Percentiles rank a stretch among this genome's conserved stretches.
These are phyloP conservation scores for Aphyosemion australe DNA, from an alignment of 2,113 vertebrate genomes.

Conservation along the genomic window DNA sequence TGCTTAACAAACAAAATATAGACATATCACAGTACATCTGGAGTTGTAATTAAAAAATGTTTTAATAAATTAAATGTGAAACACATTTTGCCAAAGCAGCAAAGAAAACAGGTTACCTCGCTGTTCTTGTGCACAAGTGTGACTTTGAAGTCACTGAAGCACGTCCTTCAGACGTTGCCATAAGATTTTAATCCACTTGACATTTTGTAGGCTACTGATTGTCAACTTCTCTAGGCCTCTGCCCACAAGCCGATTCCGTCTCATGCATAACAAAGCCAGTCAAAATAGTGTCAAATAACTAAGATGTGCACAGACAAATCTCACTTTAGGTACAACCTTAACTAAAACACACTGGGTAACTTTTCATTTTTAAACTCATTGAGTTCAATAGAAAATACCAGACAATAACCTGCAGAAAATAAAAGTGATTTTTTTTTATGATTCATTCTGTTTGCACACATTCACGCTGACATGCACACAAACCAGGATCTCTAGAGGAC, in stretches of 20 bases:
- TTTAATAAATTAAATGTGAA: constrained; percentile 79
- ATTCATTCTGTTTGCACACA: constrained; percentile 37
- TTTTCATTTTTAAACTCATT: constrained; percentile 23
- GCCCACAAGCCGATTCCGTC: constrained; percentile 46
- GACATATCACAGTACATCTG: constrained; percentile 43
- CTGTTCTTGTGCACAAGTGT: constrained; percentile 51
- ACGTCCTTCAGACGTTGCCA: constrained; percentile 42
- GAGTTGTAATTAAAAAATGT: constrained; percentile 66
- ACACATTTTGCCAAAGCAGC: constrained; percentile 61
- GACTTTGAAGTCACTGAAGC: constrained; percentile 43
- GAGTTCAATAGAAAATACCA: constrained; percentile 42
- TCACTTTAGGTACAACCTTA: constrained; percentile 20
- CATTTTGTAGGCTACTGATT: constrained; percentile 58
- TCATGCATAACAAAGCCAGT: constrained; percentile 65
- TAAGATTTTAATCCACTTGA: constrained; percentile 40
- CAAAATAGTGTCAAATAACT: constrained; percentile 42
- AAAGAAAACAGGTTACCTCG: constrained; percentile 62
- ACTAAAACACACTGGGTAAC: constrained; percentile 24
- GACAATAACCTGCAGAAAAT: constrained; percentile 40
- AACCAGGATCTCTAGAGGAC: constrained; percentile 43
- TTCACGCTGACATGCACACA: constrained; percentile 62
- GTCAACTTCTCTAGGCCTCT: constrained; percentile 53
- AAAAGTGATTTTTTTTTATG: constrained; percentile 14
- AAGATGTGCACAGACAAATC: constrained; percentile 40
- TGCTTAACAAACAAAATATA: constrained; percentile 15